Evolutionary conservation across 30 jellyfish, hydroid and myxozoan species (phyloP).

Genomic region (Aurelia sp.): DNA sequence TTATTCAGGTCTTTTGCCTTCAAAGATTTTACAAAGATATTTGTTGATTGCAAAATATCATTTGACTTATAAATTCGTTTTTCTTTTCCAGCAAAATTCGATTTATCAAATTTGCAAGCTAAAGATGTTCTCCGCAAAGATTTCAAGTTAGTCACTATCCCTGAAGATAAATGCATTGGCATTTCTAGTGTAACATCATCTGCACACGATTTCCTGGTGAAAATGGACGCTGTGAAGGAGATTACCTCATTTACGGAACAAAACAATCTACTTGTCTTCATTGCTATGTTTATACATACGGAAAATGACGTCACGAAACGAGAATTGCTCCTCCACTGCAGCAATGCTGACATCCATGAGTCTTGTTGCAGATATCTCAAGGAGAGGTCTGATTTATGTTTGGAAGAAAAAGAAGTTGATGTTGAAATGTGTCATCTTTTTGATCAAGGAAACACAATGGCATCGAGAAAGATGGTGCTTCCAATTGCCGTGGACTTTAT

Average conservation of each 20-base stretch:
- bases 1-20: too few species aligned
- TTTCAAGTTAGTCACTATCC: slow-evolving; percentile 39
- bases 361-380: slow-evolving; percentile 1
- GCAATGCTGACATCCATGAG: slow-evolving; percentile 7
- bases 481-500: slow-evolving; percentile 67
- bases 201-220: slow-evolving; percentile 37
- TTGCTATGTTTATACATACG: slow-evolving; percentile 73
- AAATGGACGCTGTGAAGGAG: slow-evolving; percentile 28
- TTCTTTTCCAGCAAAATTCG: slow-evolving; percentile 68
- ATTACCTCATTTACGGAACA: slow-evolving; percentile 1
- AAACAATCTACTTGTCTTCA: slow-evolving; percentile 33
- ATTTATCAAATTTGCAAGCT: slow-evolving; percentile 47
- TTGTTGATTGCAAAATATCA: too few species aligned
- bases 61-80: neutral
- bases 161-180: slow-evolving; percentile 25
- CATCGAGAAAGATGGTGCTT: slow-evolving; percentile 80
- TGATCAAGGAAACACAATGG: slow-evolving; percentile 38
- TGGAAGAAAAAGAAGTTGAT: neutral
- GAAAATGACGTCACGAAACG: slow-evolving; percentile 45
- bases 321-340: slow-evolving; percentile 53
- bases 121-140: slow-evolving; percentile 87
- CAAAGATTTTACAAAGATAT: too few species aligned
- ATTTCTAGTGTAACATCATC: slow-evolving; percentile 76
- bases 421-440: neutral
- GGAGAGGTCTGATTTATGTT: slow-evolving; percentile 7